A percentile compares a stretch with the other conserved stretches of the same genome.
Conservation (phyloP, 1,140 invertebrate species). For the Theocolax elegans region DNA sequence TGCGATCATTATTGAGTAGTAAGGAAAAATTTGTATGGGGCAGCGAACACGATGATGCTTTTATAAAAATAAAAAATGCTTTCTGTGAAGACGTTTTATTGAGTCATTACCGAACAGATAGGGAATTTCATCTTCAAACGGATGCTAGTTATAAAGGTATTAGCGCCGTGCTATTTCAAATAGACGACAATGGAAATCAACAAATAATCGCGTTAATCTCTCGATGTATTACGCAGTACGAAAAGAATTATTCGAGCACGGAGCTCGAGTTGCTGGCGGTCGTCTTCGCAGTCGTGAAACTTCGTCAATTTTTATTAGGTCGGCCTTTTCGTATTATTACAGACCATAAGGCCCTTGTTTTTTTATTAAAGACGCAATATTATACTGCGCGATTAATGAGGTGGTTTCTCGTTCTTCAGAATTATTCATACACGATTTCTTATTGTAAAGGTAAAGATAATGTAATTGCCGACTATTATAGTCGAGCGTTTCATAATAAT, state of each 20-base stretch:
- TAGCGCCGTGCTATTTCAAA: slow-evolving; percentile 29
- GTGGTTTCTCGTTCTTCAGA: slow-evolving; percentile 16
- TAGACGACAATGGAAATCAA: slow-evolving; percentile 4
- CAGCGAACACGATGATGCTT: background rate
- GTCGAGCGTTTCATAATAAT: too few species aligned
- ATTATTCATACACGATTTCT: slow-evolving; percentile 4
- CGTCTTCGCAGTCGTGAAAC: slow-evolving; percentile 25
- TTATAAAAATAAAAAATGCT: background rate
- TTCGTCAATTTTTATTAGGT: slow-evolving; percentile 16
- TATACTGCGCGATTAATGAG: slow-evolving; percentile 18
- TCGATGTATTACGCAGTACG: too few species aligned
- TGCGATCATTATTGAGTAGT: background rate
- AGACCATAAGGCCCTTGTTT: too few species aligned
- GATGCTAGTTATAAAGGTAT: slow-evolving; percentile 19
- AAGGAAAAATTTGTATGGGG: background rate
- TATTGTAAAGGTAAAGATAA: slow-evolving; percentile 9
- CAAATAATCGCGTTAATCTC: too few species aligned
- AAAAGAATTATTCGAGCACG: slow-evolving; percentile 32
- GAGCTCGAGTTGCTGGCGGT: slow-evolving; percentile 34
- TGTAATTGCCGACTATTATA: slow-evolving; percentile 18
- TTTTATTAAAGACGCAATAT: slow-evolving; percentile 9
- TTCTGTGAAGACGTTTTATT: background rate
- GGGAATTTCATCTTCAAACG: too few species aligned
- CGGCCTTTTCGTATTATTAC: slow-evolving; percentile 23
- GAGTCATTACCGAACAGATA: background rate